Evolutionary conservation across 1,140 invertebrate genomes (phyloP).

Genomic region (Trachymyrmex cornetzi): DNA sequence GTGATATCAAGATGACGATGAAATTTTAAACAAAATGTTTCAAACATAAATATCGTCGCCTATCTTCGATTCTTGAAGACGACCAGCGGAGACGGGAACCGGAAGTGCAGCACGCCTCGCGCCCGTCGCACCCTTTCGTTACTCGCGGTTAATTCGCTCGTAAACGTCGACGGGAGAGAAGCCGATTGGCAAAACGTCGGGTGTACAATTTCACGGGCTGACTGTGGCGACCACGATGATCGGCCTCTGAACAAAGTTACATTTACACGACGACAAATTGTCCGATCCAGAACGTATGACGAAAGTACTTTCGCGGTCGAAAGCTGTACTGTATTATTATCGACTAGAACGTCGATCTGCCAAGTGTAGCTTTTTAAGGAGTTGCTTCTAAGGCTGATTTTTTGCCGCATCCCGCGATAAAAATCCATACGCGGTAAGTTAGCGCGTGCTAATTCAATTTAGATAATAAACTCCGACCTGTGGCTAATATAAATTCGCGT

Average conservation of each 20-base stretch:
- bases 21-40: neutral
- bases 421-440: slow-evolving; percentile 20
- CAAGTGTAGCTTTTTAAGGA: neutral
- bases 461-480: slow-evolving; percentile 19
- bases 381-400: neutral
- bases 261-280: slow-evolving; percentile 37
- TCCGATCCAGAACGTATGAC: neutral
- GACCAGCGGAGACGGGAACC: slow-evolving; percentile 38
- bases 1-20: neutral
- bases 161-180: slow-evolving; percentile 75
- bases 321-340: neutral
- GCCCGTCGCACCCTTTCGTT: slow-evolving; percentile 74
- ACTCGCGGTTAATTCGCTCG: slow-evolving; percentile 81
- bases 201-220: slow-evolving; percentile 62
- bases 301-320: neutral
- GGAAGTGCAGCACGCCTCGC: slow-evolving; percentile 31
- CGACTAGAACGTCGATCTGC: slow-evolving; percentile 3
- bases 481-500: slow-evolving; percentile 66
- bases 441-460: slow-evolving; percentile 62
- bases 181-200: slow-evolving; percentile 58
- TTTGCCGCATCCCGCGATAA: neutral
- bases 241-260: slow-evolving; percentile 1
- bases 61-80: neutral
- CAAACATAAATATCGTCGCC: neutral
- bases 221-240: slow-evolving; percentile 21